Evolutionary conservation across 2,888 invertebrate genomes (phyloP), one percentile per base, ranked within the genome.

Genomic region (Cerastis rubricosa): DNA sequence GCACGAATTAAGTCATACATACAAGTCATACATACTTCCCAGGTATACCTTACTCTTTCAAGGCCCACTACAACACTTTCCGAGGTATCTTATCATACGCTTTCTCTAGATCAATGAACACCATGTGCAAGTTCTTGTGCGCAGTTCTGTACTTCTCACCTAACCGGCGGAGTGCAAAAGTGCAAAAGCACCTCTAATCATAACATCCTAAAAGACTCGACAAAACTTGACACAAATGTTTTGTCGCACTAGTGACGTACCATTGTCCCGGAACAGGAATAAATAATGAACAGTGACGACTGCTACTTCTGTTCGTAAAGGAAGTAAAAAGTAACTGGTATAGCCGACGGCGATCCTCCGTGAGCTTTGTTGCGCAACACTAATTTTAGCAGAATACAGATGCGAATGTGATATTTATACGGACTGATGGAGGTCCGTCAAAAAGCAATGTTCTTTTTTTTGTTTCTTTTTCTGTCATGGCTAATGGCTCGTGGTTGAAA

Each of bases 221-320:
- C 40, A 63, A 64, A 68, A 64, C 84, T 86, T 87, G 87, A 85
- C 87, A 88, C 84, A 83, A 79, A 85, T 87, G 80, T 84, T 87
- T 86, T 85, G 86, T 88, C 61, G 40, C 43, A 71, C 74, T 76
- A 81, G 88, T 78, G 68, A 59, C 59, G 66, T 67, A 40, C 84
- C 74, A 80, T 88, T 88, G 88, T 88, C 43, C 54, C 35, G 74
- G 68, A 63, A 63, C 68, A 81, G 69, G 87, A 89, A 89, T 89
- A 87, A 89, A 78, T 87, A 76, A 89, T 86, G 86, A 85, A 85
- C 67, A 74, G 74, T 76, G 80, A 87, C 85, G 78, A 78, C 79
- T 78, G 73, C 49, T 76, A 65, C 81, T 76, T 71, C 74, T 71
- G 77, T 81, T 78, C 51, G 29, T 65, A 71, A 78, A 81, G 85